Conservation (phyloP, 2,797 vertebrate genomes). For the Astyanax mexicanus region DNA sequence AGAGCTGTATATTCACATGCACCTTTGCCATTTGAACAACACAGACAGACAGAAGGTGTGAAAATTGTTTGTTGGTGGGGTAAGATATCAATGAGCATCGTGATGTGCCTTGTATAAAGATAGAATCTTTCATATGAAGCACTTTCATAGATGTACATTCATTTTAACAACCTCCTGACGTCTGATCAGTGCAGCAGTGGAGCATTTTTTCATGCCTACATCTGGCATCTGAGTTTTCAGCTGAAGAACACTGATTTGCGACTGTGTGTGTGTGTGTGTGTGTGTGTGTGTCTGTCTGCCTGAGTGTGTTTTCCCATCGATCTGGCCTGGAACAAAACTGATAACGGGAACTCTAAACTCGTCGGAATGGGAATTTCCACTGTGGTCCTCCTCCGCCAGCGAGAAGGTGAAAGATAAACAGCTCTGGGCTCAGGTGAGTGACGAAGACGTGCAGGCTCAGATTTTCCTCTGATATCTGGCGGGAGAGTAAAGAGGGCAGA, state of each 20-base stretch:
- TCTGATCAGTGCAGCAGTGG: slow-evolving; percentile 63
- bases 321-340: slow-evolving; percentile 57
- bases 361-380: slow-evolving; percentile 69
- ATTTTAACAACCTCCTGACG: slow-evolving; percentile 54
- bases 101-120: too few relatives aligned
- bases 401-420: slow-evolving; percentile 22
- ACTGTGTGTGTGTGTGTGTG: slow-evolving; percentile 51
- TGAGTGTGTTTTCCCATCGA: slow-evolving; percentile 2
- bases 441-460: neutral
- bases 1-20: too few relatives aligned
- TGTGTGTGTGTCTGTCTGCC: slow-evolving; percentile 56
- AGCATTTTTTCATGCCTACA: too few relatives aligned
- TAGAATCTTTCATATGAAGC: too few relatives aligned
- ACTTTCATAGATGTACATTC: too few relatives aligned
- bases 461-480: slow-evolving; percentile 16
- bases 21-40: too few relatives aligned
- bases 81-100: too few relatives aligned
- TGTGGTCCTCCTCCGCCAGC: slow-evolving; percentile 13
- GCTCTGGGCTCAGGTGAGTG: slow-evolving; percentile 18
- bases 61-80: too few relatives aligned
- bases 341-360: slow-evolving; percentile 61
- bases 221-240: slow-evolving; percentile 41
- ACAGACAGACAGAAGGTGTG: too few relatives aligned
- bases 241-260: slow-evolving; percentile 17
- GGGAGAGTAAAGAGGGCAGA: neutral